Percentiles rank a stretch among this genome's conserved stretches.
These are phyloP conservation scores for Drosophila kurseongensis DNA, from an alignment of 1,140 invertebrate species.

Conservation along the genomic window DNA sequence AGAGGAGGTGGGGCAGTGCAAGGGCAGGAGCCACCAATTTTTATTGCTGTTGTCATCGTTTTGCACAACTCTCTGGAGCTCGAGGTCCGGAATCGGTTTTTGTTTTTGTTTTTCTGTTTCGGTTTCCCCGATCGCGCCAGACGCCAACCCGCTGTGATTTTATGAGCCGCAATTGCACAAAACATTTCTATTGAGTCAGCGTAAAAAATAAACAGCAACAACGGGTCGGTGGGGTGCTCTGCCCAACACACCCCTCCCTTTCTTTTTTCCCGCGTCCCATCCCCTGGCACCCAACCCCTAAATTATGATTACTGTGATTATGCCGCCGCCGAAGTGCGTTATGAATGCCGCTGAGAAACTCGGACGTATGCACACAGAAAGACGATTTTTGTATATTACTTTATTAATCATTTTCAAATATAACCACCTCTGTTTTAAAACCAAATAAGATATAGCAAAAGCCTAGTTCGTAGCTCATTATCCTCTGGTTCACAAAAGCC, in stretches of 20 bases:
- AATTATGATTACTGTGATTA: slow-evolving; percentile 78
- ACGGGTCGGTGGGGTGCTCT: slow-evolving; percentile 43
- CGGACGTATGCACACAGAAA: slow-evolving; percentile 17
- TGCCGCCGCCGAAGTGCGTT: slow-evolving; percentile 58
- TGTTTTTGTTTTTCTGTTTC: slow-evolving; percentile 12
- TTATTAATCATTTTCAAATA: too few relatives aligned
- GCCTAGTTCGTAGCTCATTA: too few relatives aligned
- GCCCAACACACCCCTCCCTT: slow-evolving; percentile 5
- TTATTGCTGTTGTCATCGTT: slow-evolving; percentile 74
- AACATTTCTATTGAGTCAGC: slow-evolving; percentile 79
- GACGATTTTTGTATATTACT: not conserved
- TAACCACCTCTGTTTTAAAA: not conserved
- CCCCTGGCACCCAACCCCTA: slow-evolving; percentile 13
- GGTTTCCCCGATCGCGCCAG: slow-evolving; percentile 47
- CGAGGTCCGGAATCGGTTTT: slow-evolving; percentile 5
- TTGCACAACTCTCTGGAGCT: slow-evolving; percentile 23
- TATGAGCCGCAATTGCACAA: slow-evolving; percentile 81
- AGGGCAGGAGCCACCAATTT: slow-evolving; percentile 26
- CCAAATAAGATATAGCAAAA: not conserved
- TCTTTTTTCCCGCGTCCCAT: not conserved
- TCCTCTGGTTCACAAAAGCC: too few relatives aligned
- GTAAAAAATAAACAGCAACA: slow-evolving; percentile 53
- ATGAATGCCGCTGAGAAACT: slow-evolving; percentile 15
- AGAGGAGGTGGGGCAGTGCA: slow-evolving; percentile 6
- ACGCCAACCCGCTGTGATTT: slow-evolving; percentile 77